Evolutionary conservation across 1,140 invertebrate species (phyloP).

Genomic region (Apis dorsata): DNA sequence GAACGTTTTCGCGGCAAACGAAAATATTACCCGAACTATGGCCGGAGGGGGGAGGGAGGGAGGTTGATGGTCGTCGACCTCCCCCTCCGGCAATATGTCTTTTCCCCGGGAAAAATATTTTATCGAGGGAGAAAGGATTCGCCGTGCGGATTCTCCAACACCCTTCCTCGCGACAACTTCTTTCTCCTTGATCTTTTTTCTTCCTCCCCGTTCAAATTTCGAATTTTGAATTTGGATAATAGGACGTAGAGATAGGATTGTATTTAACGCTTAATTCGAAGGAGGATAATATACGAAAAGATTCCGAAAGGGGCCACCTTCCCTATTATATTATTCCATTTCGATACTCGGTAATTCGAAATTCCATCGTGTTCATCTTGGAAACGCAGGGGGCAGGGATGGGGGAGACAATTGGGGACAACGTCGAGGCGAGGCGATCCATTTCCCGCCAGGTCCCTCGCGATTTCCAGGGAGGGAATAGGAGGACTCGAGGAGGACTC

Average conservation of each 20-base stretch:
- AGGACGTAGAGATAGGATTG: too few species aligned
- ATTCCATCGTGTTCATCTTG: slow-evolving; percentile 40
- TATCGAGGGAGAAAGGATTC: not conserved
- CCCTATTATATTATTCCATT: too few species aligned
- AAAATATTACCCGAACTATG: slow-evolving; percentile 26
- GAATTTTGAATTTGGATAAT: too few species aligned
- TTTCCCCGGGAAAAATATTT: slow-evolving; percentile 33
- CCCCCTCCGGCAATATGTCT: not conserved
- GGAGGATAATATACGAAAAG: too few species aligned
- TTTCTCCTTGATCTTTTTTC: too few species aligned
- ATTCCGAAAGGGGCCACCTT: too few species aligned
- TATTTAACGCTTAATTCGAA: too few species aligned
- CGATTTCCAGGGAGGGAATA: slow-evolving; percentile 33
- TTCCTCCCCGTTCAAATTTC: too few species aligned
- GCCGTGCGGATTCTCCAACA: not conserved
- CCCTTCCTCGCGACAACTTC: too few species aligned
- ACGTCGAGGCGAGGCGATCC: slow-evolving; percentile 43
- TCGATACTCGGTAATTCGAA: slow-evolving; percentile 25
- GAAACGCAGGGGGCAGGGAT: not conserved
- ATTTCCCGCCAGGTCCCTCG: slow-evolving; percentile 49
- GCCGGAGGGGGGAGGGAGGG: not conserved
- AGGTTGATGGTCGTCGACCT: not conserved
- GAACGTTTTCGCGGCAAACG: slow-evolving; percentile 21
- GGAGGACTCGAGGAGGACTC: slow-evolving; percentile 19
- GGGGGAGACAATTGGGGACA: slow-evolving; percentile 30